These are phyloP conservation scores for Scaptodrosophila latifasciaeformis DNA, from an alignment of 2,888 invertebrate genomes.

Conservation along the genomic window DNA sequence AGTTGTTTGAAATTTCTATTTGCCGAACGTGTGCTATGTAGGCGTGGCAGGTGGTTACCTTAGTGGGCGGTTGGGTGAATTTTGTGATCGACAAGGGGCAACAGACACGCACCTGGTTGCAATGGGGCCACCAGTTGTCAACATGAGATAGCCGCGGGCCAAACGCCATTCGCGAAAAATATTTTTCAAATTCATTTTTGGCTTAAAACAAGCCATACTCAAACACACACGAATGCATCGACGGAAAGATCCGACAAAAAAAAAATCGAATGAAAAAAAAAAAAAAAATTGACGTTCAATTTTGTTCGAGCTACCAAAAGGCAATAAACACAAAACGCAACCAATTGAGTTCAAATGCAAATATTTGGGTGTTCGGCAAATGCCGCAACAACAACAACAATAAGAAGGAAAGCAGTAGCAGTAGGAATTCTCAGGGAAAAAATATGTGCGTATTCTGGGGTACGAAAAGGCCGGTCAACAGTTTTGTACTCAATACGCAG, in stretches of 20 bases:
- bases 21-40: constrained; percentile 14
- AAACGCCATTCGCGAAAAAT: constrained; percentile 6
- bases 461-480: constrained; percentile 30
- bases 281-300: constrained; percentile 32
- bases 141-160: constrained; percentile 10
- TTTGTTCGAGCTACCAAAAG: constrained; percentile 36
- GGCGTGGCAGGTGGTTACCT: constrained; percentile 12
- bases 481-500: constrained; percentile 7
- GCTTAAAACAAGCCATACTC: too few species aligned
- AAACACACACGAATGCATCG: too few species aligned
- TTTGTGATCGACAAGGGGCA: too few species aligned
- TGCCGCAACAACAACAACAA: constrained; percentile 12
- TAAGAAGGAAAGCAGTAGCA: neutral
- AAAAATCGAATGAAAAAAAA: constrained; percentile 13
- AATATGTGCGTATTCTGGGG: constrained; percentile 35
- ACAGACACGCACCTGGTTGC: constrained; percentile 27
- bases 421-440: constrained; percentile 25
- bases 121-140: constrained; percentile 25
- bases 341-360: constrained; percentile 67
- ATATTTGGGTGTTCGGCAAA: constrained; percentile 39
- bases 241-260: too few species aligned
- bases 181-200: constrained; percentile 21
- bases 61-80: too few species aligned
- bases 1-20: constrained; percentile 56
- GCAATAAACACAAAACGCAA: constrained; percentile 66